A percentile compares a stretch with the other conserved stretches of the same genome.
Conservation (phyloP, 2,797 vertebrate species). For the Uromys caudimaculatus region DNA sequence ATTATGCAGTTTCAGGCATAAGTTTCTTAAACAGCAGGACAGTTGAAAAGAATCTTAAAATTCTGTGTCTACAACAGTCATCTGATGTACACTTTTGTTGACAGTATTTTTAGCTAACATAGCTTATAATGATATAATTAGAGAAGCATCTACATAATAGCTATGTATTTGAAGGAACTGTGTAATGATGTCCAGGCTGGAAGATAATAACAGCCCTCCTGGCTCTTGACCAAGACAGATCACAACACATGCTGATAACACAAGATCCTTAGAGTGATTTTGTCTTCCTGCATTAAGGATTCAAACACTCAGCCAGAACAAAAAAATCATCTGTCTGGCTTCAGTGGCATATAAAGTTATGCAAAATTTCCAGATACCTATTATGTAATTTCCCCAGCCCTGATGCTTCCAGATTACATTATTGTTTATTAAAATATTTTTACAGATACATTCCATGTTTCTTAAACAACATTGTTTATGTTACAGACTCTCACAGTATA, state of each 20-base stretch:
- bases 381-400: background rate
- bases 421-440: background rate
- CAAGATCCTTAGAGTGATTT: background rate
- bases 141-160: constrained; percentile 16
- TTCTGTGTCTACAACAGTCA: background rate
- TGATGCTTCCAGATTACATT: background rate
- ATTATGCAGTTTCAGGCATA: background rate
- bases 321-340: background rate
- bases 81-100: background rate
- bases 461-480: background rate
- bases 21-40: background rate
- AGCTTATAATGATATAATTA: constrained; percentile 32
- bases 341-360: background rate
- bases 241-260: background rate
- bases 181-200: background rate
- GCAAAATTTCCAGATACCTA: constrained; percentile 1
- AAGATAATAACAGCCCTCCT: constrained; percentile 1
- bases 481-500: background rate
- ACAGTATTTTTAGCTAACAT: constrained; percentile 20
- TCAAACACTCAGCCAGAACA: background rate
- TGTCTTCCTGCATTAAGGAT: background rate
- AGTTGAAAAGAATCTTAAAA: constrained; percentile 18
- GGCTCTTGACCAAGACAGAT: background rate
- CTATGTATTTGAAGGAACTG: constrained; percentile 1
- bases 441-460: background rate